Base-by-base conservation (phyloP, 2,888 invertebrate genomes). In the Sinopyrophorus schimmeli region DNA sequence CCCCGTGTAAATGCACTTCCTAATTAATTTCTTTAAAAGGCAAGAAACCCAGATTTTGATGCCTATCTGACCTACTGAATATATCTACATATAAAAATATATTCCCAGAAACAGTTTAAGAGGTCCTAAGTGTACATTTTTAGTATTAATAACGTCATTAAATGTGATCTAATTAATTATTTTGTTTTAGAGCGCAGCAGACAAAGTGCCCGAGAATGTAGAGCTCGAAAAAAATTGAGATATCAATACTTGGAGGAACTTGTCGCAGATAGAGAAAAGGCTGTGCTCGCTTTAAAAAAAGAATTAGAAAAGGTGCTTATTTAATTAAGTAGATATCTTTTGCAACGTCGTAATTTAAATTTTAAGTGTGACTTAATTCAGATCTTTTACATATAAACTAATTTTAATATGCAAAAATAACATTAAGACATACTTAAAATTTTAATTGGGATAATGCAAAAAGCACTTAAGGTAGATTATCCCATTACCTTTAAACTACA, bases 171-270 rank as follows among this genome's bases (percentile, higher is more conserved):
- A n/a, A n/a, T n/a, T n/a, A n/a, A n/a, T 12, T 26, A 17, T 17
- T 18, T 11, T 18, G 14, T 74, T 77, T 12, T 72, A 92, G 96
- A 97, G 76, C 83, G 96, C 54, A 96, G 96, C 74, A 82, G 97
- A 61, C 96, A 97, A 78, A 95, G 95, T 76, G 97, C 97, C 60
- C 81, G 96, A 64, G 97, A 97, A 80, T 97, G 97, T 73, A 85
- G 97, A 58, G 96, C 96, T 31, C 82, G 97, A 39, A 97, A 97
- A 78, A 97, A 97, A 73, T 80, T 97, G 54, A 84, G 97, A 39
- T 97, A 97, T 74, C 96, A 97, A 74, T 97, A 97, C 71, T 78
- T 97, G 58, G 96, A 97, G 74, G 96, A 97, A 75, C 76, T 97
- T 58, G 96, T 97, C 2, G 82, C 90, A 0, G 93, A 94, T 72